Evolutionary conservation across 2,113 vertebrate genomes (phyloP).

Genomic region (Nansenia antarctica): DNA sequence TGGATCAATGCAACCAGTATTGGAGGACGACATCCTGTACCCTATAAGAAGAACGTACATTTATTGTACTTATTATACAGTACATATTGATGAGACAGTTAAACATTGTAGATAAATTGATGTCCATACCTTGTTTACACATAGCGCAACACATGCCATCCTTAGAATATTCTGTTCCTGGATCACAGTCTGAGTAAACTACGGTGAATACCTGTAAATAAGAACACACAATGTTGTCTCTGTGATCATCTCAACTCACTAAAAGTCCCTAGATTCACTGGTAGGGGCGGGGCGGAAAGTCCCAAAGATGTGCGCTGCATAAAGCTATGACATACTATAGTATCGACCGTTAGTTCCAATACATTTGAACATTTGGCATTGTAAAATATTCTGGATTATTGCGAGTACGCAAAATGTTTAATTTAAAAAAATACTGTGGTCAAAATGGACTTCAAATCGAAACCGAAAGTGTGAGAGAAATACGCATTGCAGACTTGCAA

Average conservation of each 20-base stretch:
- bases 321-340: too few relatives aligned
- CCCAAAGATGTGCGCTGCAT: slow-evolving; percentile 37
- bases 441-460: too few relatives aligned
- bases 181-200: slow-evolving; percentile 45
- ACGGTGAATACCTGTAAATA: slow-evolving; percentile 29
- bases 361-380: too few relatives aligned
- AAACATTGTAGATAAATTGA: not conserved
- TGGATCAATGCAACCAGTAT: slow-evolving; percentile 30
- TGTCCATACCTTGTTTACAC: slow-evolving; percentile 66
- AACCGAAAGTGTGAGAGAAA: too few relatives aligned
- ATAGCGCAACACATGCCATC: slow-evolving; percentile 49
- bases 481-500: too few relatives aligned
- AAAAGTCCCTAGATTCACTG: not conserved
- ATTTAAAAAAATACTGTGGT: too few relatives aligned
- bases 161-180: slow-evolving; percentile 37
- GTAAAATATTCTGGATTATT: too few relatives aligned
- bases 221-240: not conserved
- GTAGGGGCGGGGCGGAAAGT: slow-evolving; percentile 51
- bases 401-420: too few relatives aligned
- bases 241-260: not conserved
- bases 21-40: slow-evolving; percentile 8
- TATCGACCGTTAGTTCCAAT: too few relatives aligned
- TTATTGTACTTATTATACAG: not conserved
- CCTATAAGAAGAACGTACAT: slow-evolving; percentile 32
- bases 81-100: not conserved